Percentiles rank a stretch among this genome's conserved stretches.
Conservation (phyloP, 1,140 invertebrate species). For the Pseudomyrmex flavicornis region DNA sequence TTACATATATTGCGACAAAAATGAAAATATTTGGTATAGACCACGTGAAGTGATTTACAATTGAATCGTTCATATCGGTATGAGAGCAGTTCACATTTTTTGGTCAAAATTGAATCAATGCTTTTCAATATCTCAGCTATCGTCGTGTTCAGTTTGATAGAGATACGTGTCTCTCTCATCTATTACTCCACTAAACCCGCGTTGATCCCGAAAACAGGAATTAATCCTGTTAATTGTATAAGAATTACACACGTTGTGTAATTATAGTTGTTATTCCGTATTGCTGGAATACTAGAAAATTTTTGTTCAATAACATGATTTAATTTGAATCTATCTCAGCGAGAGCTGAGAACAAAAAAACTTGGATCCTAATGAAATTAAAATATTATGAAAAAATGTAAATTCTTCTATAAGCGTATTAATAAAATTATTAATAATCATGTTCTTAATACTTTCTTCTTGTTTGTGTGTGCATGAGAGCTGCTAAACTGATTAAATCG, state of each 20-base stretch:
- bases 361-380: too few relatives aligned
- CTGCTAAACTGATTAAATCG: conserved; percentile 26
- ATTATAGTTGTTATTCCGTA: too few relatives aligned
- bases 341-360: too few relatives aligned
- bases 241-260: too few relatives aligned
- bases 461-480: background rate
- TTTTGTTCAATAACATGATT: too few relatives aligned
- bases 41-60: conserved; percentile 53
- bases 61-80: conserved; percentile 46
- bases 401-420: too few relatives aligned
- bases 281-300: background rate
- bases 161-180: conserved; percentile 26
- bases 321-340: too few relatives aligned
- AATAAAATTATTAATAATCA: too few relatives aligned
- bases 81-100: conserved; percentile 28
- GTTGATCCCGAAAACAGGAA: conserved; percentile 20
- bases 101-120: conserved; percentile 43
- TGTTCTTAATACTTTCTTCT: background rate
- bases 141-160: conserved; percentile 32
- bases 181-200: background rate
- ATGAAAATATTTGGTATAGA: conserved; percentile 35
- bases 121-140: conserved; percentile 32
- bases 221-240: background rate
- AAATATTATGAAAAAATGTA: too few relatives aligned
- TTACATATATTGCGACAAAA: conserved; percentile 27